These are phyloP conservation scores for Gonatopus flavifemur DNA, from an alignment of 1,140 invertebrate species.

Conservation along the genomic window DNA sequence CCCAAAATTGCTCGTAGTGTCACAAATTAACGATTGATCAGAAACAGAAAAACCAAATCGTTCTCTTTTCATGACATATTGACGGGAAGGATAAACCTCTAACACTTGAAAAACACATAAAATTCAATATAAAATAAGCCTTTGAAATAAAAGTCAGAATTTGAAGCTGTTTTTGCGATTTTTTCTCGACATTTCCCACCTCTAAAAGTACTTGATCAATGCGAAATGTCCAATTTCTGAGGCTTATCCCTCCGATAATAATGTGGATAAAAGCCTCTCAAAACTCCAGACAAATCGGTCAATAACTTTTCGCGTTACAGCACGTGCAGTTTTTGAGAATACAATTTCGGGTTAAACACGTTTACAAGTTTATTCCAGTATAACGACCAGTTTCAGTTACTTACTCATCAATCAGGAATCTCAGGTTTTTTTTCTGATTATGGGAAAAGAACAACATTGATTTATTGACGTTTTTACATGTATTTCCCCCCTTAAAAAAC, in stretches of 20 bases:
- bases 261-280: neutral
- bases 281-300: slow-evolving; percentile 4
- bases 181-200: slow-evolving; percentile 1
- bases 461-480: neutral
- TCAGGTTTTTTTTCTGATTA: neutral
- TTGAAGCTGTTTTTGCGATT: slow-evolving; percentile 1
- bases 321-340: slow-evolving; percentile 3
- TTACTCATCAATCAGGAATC: too few relatives aligned
- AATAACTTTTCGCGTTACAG: slow-evolving; percentile 4
- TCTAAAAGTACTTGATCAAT: slow-evolving; percentile 6
- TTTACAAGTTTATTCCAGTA: neutral
- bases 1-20: too few relatives aligned
- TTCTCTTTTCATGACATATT: slow-evolving; percentile 3
- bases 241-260: slow-evolving; percentile 3
- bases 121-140: neutral
- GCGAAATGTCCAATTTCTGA: slow-evolving; percentile 1
- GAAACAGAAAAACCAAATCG: too few relatives aligned
- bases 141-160: neutral
- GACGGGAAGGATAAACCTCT: too few relatives aligned
- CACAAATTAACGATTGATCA: too few relatives aligned
- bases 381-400: too few relatives aligned
- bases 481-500: neutral
- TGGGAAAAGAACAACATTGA: neutral
- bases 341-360: slow-evolving; percentile 4
- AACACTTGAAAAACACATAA: neutral